Conservation (phyloP, 2,113 vertebrate genomes). For the Rhea pennata region DNA sequence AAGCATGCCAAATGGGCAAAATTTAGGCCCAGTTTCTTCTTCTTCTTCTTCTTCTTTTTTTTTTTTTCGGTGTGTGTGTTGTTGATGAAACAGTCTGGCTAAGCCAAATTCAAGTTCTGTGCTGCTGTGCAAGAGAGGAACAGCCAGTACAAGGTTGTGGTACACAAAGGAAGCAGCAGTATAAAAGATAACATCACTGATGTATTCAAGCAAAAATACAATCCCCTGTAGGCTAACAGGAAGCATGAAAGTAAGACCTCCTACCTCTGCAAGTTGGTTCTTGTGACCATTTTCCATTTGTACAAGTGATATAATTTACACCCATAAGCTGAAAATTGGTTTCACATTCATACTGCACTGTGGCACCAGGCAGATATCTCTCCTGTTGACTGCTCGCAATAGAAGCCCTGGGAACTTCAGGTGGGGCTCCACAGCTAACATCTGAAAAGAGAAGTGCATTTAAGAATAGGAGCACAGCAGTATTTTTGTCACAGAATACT, state of each 20-base stretch:
- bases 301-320: not conserved
- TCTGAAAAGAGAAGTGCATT: not conserved
- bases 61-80: not conserved
- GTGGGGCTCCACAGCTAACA: not conserved
- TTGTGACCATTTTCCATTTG: constrained; percentile 17
- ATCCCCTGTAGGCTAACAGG: not conserved
- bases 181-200: not conserved
- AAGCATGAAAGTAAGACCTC: not conserved
- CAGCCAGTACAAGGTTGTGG: not conserved
- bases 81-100: not conserved
- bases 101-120: not conserved
- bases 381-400: not conserved
- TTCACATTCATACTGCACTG: constrained; percentile 30
- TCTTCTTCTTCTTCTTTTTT: no score
- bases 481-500: accelerated
- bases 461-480: not conserved
- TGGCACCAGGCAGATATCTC: not conserved
- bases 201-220: not conserved
- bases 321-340: not conserved
- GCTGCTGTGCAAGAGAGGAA: not conserved
- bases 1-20: not conserved
- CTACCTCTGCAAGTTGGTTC: constrained; percentile 45
- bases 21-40: no score
- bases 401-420: not conserved
- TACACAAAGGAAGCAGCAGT: not conserved